A percentile compares a stretch with the other conserved stretches of the same genome.
Conservation (phyloP, 2,888 invertebrate genomes). For the Drosophila peninsularis region DNA sequence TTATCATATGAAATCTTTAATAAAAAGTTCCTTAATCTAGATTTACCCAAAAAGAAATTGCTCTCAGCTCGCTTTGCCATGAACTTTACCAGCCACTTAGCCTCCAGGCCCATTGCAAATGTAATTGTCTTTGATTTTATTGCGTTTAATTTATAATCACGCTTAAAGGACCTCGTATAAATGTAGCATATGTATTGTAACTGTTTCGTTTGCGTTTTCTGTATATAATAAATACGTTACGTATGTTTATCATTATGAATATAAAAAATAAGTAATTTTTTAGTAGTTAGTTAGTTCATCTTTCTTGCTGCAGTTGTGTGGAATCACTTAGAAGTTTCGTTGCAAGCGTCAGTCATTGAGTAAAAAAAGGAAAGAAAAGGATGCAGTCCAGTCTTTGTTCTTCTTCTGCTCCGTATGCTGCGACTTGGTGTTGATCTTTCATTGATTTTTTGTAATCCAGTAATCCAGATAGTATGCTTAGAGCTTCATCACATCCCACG, state of each 20-base stretch:
- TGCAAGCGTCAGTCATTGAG: conserved; percentile 6
- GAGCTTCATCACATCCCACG: conserved; percentile 84
- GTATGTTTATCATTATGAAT: conserved; percentile 58
- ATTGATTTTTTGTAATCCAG: neutral
- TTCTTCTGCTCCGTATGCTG: too few species aligned
- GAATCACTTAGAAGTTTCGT: conserved; percentile 52
- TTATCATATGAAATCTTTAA: too few species aligned
- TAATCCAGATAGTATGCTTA: conserved; percentile 47
- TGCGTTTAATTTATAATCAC: conserved; percentile 59
- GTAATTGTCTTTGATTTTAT: conserved; percentile 45
- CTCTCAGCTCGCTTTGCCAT: neutral
- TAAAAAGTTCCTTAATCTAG: too few species aligned
- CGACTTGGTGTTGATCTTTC: conserved; percentile 4
- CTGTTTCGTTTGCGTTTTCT: conserved; percentile 14
- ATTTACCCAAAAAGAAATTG: too few species aligned
- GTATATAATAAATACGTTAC: conserved; percentile 70
- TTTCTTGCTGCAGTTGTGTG: conserved; percentile 38
- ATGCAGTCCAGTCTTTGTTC: conserved; percentile 12
- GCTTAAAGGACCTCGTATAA: conserved; percentile 39
- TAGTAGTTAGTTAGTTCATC: conserved; percentile 37
- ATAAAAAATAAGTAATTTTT: conserved; percentile 43
- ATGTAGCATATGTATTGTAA: conserved; percentile 49
- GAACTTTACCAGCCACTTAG: neutral
- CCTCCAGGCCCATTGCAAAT: conserved; percentile 7
- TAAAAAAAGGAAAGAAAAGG: neutral